Base-by-base conservation (phyloP, 2,888 invertebrate genomes). In the Microchrysa polita region DNA sequence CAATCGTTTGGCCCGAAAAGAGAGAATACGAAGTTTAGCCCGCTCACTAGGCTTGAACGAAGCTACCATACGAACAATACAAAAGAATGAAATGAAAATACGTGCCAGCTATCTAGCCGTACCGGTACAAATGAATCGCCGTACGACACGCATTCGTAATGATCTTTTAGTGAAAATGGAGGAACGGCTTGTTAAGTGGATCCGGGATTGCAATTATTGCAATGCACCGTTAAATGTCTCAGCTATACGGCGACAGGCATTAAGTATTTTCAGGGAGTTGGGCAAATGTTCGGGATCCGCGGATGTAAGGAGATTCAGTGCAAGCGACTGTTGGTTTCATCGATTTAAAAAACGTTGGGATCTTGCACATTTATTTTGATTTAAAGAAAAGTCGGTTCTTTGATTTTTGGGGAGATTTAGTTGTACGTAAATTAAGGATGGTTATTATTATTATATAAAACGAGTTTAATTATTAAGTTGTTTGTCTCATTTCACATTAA, bases 161-260 rank as follows among this genome's bases (percentile, higher is more conserved):
- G 53, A 67, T 60, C 77, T 77, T 63, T 78, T 79, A 27, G 78
- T 77, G 73, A 79, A 78, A 76, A 78, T 78, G 77, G 78, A 78
- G 76, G 77, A 77, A 75, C 73, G 73, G 53, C 76, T 78, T 22
- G 76, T 73, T 57, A 73, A 77, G 52, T 78, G 78, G 78, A 77
- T 79, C 44, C 75, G 78, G 57, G 77, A 78, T 34, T 73, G 73
- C 72, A 72, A 48, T 52, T 44, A 74, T 65, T 77, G 76, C 75
- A 74, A 72, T 22, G 75, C 77, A 55, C 76, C 75, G 65, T 73
- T 79, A 48, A 74, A 73, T 63, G 73, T 55, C 42, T 34, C 16
- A 18, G 12, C 22, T 10, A 69, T 69, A 4, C 34, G 57, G 48
- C 9, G 2, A 20, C 34, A 22, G 12, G 69, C 69, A 34, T 22